These are phyloP conservation scores for Craseonycteris thonglongyai DNA, from an alignment of 2,113 vertebrate genomes.

Conservation along the genomic window DNA sequence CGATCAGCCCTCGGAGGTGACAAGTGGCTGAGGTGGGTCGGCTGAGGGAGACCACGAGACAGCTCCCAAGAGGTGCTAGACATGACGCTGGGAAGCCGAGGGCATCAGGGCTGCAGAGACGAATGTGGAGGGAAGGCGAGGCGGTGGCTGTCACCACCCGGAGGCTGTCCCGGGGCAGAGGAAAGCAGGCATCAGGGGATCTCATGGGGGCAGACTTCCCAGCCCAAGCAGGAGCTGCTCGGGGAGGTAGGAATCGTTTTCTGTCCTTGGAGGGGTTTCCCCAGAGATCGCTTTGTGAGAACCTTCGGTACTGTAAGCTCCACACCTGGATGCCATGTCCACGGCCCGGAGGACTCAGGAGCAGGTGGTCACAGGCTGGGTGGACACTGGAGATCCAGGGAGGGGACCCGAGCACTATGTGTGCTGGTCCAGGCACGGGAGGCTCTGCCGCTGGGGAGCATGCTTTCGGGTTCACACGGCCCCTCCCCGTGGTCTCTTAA, in stretches of 20 bases:
- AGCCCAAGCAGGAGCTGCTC: neutral
- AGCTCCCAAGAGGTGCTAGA: rapidly evolving
- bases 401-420: rapidly evolving
- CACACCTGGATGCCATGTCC: rapidly evolving
- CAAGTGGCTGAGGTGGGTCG: too few species aligned
- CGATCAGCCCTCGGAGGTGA: neutral
- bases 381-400: rapidly evolving
- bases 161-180: neutral
- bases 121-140: too few species aligned
- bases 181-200: neutral
- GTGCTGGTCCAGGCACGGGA: rapidly evolving
- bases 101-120: rapidly evolving
- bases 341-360: rapidly evolving
- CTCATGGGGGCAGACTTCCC: rapidly evolving
- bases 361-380: rapidly evolving
- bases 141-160: rapidly evolving
- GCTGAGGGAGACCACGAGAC: rapidly evolving
- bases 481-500: neutral
- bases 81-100: neutral
- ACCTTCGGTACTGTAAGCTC: too few species aligned
- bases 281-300: neutral
- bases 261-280: neutral
- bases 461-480: rapidly evolving
- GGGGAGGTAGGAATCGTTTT: neutral
- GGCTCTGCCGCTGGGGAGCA: rapidly evolving